Evolutionary conservation across 2,888 invertebrate genomes (phyloP).

Genomic region (Pachliopta kotzebuea): DNA sequence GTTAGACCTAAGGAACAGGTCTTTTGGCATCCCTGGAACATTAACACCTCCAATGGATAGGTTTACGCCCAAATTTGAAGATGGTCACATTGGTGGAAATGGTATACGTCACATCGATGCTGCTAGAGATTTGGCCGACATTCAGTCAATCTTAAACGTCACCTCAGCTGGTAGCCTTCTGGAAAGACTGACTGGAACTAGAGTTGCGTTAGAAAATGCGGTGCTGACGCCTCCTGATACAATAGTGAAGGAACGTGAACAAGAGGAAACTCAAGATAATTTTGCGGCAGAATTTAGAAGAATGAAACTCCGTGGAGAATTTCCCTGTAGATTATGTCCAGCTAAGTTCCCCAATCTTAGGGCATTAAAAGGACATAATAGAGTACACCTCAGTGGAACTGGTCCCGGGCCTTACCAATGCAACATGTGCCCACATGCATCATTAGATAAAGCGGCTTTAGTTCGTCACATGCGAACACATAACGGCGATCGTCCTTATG

Average conservation of each 20-base stretch:
- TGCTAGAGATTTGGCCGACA: slow-evolving; percentile 90
- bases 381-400: slow-evolving; percentile 89
- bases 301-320: slow-evolving; percentile 94
- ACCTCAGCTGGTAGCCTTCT: slow-evolving; percentile 85
- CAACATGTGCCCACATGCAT: slow-evolving; percentile 95
- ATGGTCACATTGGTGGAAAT: slow-evolving; percentile 57
- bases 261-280: slow-evolving; percentile 89
- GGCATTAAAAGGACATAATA: slow-evolving; percentile 94
- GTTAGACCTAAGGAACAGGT: slow-evolving; percentile 87
- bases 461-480: slow-evolving; percentile 96
- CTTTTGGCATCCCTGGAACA: slow-evolving; percentile 75
- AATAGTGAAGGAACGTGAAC: slow-evolving; percentile 62
- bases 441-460: slow-evolving; percentile 94
- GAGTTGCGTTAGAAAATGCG: slow-evolving; percentile 65
- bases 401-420: slow-evolving; percentile 92
- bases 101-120: slow-evolving; percentile 76
- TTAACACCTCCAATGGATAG: slow-evolving; percentile 70
- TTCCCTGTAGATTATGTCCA: slow-evolving; percentile 93
- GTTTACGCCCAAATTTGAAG: slow-evolving; percentile 67
- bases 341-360: slow-evolving; percentile 93
- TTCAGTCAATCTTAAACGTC: slow-evolving; percentile 90
- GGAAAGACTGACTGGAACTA: slow-evolving; percentile 80
- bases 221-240: slow-evolving; percentile 72
- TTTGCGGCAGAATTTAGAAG: slow-evolving; percentile 92
- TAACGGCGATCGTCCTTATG: slow-evolving; percentile 96